Conservation (phyloP, 2,113 vertebrate genomes). For the Myrmophylax atrothorax region DNA sequence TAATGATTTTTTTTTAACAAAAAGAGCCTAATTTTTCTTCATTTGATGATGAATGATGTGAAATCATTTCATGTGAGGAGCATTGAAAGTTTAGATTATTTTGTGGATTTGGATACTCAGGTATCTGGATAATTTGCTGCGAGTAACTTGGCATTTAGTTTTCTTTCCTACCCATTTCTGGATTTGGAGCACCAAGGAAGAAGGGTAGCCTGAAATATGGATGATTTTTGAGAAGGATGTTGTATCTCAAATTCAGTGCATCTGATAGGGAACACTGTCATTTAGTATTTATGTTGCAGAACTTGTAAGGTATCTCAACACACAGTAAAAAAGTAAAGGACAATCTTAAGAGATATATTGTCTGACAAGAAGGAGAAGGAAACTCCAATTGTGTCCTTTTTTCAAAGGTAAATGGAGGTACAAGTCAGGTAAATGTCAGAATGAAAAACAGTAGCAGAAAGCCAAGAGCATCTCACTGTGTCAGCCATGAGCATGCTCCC, state of each 20-base stretch:
- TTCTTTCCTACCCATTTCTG: not conserved
- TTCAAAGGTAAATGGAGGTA: not conserved
- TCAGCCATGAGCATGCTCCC: not conserved
- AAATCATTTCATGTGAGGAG: not conserved
- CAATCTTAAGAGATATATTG: not conserved
- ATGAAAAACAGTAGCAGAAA: not conserved
- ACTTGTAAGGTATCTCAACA: not conserved
- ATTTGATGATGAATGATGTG: not conserved
- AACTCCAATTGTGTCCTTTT: not conserved
- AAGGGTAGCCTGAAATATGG: not conserved
- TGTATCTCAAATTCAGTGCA: not conserved
- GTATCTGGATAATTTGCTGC: not conserved
- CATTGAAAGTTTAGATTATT: not conserved
- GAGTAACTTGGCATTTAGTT: not conserved
- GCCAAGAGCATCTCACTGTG: not conserved
- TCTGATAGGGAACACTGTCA: not conserved
- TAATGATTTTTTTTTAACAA: not conserved
- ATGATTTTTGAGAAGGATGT: not conserved
- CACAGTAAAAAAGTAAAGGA: not conserved
- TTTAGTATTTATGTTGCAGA: not conserved
- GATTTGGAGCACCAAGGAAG: not conserved
- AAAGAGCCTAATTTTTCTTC: not conserved
- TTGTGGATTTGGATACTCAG: not conserved
- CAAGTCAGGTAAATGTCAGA: not conserved
- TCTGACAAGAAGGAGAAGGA: not conserved